These are phyloP conservation scores for Pardalotus punctatus DNA, from an alignment of 2,113 vertebrate genomes.

Conservation along the genomic window DNA sequence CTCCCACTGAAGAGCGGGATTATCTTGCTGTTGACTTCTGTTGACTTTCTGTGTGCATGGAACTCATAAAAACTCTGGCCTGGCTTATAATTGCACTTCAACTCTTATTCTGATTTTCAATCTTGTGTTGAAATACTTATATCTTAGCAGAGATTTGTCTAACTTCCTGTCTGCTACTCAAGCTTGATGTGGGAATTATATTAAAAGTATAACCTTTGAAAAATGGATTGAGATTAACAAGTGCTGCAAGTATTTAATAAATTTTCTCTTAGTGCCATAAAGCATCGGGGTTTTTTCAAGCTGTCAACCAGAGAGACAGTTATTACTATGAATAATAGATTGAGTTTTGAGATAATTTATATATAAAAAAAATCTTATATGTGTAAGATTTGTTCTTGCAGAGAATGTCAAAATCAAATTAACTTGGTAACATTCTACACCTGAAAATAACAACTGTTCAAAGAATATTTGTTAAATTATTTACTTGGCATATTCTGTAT, in stretches of 20 bases:
- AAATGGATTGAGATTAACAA: slow-evolving; percentile 21
- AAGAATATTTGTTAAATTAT: not conserved
- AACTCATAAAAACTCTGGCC: not conserved
- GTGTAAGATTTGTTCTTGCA: not conserved
- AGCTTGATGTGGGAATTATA: not conserved
- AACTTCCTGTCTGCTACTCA: not conserved
- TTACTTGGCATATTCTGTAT: not conserved
- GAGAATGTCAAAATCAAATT: not conserved
- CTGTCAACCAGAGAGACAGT: not conserved
- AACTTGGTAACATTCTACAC: not conserved
- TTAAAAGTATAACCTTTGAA: slow-evolving; percentile 1
- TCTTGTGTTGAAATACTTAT: not conserved
- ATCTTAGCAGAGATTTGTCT: not conserved
- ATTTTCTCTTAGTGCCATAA: not conserved
- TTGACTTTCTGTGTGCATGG: not conserved
- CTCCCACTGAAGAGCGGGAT: not conserved
- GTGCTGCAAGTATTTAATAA: not conserved
- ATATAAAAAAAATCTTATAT: not conserved
- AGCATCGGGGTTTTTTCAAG: not conserved
- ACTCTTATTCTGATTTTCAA: not conserved
- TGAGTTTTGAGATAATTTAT: slow-evolving; percentile 13
- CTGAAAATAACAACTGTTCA: not conserved
- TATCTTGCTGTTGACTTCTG: not conserved
- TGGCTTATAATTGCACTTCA: not conserved
- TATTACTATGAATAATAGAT: not conserved